These are phyloP conservation scores for Teleogryllus occipitalis DNA, from an alignment of 1,140 invertebrate species.

Conservation along the genomic window DNA sequence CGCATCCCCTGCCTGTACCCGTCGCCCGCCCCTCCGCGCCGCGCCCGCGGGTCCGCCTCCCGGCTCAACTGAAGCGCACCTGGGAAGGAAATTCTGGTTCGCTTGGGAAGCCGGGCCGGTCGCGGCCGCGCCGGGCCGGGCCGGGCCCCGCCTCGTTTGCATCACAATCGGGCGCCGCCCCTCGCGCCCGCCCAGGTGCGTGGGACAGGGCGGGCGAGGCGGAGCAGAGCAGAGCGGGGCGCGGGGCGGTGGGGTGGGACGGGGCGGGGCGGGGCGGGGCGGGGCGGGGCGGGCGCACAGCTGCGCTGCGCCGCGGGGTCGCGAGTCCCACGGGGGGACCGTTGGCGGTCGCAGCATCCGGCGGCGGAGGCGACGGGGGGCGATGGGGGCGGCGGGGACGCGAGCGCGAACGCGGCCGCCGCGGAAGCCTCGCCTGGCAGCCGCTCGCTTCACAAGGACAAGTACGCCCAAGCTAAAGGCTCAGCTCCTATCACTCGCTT, in stretches of 20 bases:
- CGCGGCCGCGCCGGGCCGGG: not conserved
- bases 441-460: too few relatives aligned
- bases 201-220: not conserved
- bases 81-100: constrained; percentile 17
- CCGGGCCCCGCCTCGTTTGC: constrained; percentile 14
- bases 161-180: constrained; percentile 12
- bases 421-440: not conserved
- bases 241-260: too few relatives aligned
- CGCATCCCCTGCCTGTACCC: not conserved
- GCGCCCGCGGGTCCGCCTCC: not conserved
- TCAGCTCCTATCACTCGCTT: too few relatives aligned
- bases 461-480: too few relatives aligned
- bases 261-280: too few relatives aligned
- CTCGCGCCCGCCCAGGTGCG: not conserved
- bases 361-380: too few relatives aligned
- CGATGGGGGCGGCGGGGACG: not conserved
- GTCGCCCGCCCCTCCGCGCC: not conserved
- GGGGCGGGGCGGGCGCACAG: too few relatives aligned
- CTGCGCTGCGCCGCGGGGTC: too few relatives aligned
- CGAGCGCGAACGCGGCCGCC: not conserved
- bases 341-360: too few relatives aligned
- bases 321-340: too few relatives aligned
- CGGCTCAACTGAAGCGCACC: constrained; percentile 7
- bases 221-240: too few relatives aligned
- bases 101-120: constrained; percentile 8